Conservation (phyloP, 2,888 invertebrate species). For the Automeris io region DNA sequence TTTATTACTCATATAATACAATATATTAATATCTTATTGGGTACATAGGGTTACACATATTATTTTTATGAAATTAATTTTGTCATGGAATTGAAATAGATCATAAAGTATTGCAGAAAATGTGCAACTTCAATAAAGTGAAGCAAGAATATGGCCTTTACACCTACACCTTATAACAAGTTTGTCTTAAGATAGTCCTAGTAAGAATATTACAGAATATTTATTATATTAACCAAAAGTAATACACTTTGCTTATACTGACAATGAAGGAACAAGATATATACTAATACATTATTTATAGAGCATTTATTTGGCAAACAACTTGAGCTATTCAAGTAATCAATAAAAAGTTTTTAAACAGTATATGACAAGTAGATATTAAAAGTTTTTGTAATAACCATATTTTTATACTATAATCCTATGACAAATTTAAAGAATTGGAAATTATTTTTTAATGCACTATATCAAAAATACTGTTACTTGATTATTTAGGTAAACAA, state of each 20-base stretch:
- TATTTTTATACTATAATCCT: too few relatives aligned
- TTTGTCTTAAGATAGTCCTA: slow-evolving; percentile 1
- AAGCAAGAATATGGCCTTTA: background rate
- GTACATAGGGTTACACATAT: too few relatives aligned
- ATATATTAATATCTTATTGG: too few relatives aligned
- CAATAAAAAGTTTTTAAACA: slow-evolving; percentile 16
- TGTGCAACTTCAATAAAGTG: background rate
- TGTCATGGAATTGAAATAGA: background rate
- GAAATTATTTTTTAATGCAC: background rate
- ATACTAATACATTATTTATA: slow-evolving; percentile 21
- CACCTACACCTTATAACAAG: background rate
- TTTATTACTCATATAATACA: background rate
- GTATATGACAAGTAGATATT: background rate
- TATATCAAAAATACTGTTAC: slow-evolving; percentile 1
- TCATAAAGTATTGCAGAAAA: background rate
- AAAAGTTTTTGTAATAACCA: too few relatives aligned
- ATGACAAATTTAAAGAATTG: too few relatives aligned
- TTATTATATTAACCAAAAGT: background rate
- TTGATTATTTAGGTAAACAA: background rate
- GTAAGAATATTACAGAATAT: background rate
- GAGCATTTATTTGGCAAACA: slow-evolving; percentile 67
- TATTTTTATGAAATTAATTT: background rate
- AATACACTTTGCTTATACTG: background rate
- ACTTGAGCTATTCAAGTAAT: slow-evolving; percentile 50
- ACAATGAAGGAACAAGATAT: background rate